phyloP scores from a whole-genome alignment of 2,888 invertebrate species.

The Metellina segmentata region DNA sequence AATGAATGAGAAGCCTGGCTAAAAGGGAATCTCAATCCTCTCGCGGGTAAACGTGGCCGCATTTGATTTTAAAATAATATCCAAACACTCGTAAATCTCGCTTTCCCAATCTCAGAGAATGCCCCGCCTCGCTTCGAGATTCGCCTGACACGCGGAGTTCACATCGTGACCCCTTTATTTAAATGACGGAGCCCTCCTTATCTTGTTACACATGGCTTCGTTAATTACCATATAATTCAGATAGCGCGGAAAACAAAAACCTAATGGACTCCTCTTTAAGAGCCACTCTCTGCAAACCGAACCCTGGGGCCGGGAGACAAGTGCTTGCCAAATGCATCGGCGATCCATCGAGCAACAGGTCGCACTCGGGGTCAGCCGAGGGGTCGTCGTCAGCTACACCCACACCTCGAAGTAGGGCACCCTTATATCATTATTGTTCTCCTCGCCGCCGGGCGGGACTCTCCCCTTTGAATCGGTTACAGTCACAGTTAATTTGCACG shows the following conservation, averaged over 20 bases:
- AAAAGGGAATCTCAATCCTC: too few species aligned
- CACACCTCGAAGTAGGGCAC: slow-evolving; percentile 58
- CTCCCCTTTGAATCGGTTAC: slow-evolving; percentile 58
- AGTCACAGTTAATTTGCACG: slow-evolving; percentile 45
- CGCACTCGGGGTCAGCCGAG: neutral
- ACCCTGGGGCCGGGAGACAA: too few species aligned
- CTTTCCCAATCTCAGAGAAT: neutral
- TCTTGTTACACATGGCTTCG: neutral
- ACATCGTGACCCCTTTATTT: neutral
- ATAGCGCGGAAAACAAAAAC: neutral
- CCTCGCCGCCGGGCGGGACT: neutral
- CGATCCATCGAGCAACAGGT: neutral
- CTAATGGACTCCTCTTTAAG: neutral
- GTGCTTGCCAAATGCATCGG: too few species aligned
- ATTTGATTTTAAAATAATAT: too few species aligned
- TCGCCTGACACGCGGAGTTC: too few species aligned
- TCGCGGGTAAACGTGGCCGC: too few species aligned
- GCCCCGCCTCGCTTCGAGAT: neutral
- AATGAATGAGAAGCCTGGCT: too few species aligned
- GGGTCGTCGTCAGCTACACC: slow-evolving; percentile 41
- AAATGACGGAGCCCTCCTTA: neutral
- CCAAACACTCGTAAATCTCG: neutral
- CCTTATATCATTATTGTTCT: neutral
- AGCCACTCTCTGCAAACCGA: too few species aligned
- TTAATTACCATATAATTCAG: neutral